phyloP scores from a whole-genome alignment of 2,113 vertebrate species.

The Ivindomyrus marchei region DNA sequence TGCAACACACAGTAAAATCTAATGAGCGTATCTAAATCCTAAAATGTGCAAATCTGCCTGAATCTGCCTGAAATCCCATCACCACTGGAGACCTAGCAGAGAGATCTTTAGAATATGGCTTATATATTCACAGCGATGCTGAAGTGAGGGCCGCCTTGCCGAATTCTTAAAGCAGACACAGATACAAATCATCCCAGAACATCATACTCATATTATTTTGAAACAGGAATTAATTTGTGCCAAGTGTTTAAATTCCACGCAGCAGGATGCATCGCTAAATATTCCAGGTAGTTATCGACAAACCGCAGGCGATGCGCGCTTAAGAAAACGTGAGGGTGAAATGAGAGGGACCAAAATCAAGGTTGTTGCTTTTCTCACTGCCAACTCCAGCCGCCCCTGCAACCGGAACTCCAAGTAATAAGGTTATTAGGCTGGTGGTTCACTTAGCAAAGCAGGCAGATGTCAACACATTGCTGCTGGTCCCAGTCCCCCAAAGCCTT shows the following conservation, averaged over 20 bases:
- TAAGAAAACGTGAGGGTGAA: background rate
- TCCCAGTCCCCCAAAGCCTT: background rate
- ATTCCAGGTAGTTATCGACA: background rate
- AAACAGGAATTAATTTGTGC: background rate
- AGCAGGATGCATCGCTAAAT: background rate
- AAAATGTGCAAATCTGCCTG: background rate
- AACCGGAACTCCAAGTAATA: background rate
- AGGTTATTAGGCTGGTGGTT: slow-evolving; percentile 11
- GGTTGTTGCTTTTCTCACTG: background rate
- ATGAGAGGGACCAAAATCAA: background rate
- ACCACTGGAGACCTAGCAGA: background rate
- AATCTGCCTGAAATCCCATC: background rate
- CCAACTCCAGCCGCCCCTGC: background rate
- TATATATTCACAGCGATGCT: background rate
- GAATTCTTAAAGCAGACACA: background rate
- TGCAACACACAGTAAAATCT: background rate
- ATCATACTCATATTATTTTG: background rate
- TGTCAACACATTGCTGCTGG: slow-evolving; percentile 4
- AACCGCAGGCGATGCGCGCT: background rate
- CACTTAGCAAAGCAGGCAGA: slow-evolving; percentile 5
- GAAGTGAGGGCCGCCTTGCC: background rate
- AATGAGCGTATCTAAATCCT: background rate
- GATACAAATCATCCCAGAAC: background rate
- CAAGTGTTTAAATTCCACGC: background rate
- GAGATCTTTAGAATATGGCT: background rate